phyloP scores from a whole-genome alignment of 2,797 vertebrate species.

The Alexandromys oeconomus region DNA sequence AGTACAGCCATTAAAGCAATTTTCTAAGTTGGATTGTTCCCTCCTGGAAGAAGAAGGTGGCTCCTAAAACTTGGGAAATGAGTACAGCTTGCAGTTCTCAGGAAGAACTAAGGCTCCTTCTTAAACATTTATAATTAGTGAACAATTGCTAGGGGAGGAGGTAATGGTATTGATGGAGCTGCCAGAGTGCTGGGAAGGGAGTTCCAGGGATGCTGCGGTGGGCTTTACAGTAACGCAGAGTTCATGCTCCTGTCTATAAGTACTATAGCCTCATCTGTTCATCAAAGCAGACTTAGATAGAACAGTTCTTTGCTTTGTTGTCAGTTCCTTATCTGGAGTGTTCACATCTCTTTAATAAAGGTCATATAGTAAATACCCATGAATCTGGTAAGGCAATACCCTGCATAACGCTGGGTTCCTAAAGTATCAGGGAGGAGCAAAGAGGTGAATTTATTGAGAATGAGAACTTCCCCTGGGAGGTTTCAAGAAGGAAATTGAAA shows the following conservation, averaged over 20 bases:
- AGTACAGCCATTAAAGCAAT: background rate
- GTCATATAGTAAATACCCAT: background rate
- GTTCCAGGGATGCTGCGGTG: no score
- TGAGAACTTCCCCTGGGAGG: background rate
- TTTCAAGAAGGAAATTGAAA: background rate
- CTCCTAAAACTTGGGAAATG: background rate
- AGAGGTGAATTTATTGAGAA: background rate
- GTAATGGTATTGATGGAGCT: background rate
- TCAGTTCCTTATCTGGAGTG: background rate
- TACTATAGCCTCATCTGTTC: background rate
- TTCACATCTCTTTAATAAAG: background rate
- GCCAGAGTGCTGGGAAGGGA: background rate
- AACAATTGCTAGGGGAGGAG: background rate
- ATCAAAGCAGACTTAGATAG: background rate
- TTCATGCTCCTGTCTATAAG: background rate
- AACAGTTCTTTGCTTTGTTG: background rate
- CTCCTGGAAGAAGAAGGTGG: background rate
- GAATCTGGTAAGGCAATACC: background rate
- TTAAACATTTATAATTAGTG: background rate
- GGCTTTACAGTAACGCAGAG: background rate
- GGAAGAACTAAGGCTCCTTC: background rate
- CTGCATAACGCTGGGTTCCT: background rate
- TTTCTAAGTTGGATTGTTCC: background rate
- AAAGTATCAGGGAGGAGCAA: background rate
- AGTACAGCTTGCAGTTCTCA: background rate